Evolutionary conservation across 2,113 vertebrate genomes (phyloP).

Genomic region (Brevimyrus niger): DNA sequence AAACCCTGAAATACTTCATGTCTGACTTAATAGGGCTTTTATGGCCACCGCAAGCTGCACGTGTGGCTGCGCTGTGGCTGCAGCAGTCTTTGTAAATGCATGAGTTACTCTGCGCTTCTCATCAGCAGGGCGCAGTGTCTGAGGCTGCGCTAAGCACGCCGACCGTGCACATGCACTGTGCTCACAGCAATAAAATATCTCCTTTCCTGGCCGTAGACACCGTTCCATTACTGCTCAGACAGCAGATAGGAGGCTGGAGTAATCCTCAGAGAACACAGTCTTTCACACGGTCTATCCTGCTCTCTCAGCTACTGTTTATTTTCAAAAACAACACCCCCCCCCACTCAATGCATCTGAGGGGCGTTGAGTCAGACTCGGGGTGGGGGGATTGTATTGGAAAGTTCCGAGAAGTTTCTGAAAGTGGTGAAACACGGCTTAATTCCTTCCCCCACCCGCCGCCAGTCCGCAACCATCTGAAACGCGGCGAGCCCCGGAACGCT

Average conservation of each 20-base stretch:
- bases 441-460: conserved; percentile 37
- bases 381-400: background rate
- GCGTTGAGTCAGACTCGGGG: background rate
- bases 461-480: conserved; percentile 60
- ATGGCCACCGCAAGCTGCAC: background rate
- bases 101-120: background rate
- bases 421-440: background rate
- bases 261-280: background rate
- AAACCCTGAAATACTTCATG: background rate
- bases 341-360: background rate
- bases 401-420: background rate
- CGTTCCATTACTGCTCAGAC: background rate
- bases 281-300: background rate
- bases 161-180: background rate
- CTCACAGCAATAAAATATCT: background rate
- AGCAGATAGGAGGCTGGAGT: background rate
- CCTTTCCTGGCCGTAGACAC: background rate
- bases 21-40: background rate
- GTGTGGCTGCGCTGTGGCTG: background rate
- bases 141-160: background rate
- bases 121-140: background rate
- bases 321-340: background rate
- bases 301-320: background rate
- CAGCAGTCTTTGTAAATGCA: background rate
- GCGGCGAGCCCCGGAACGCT: conserved; percentile 54